phyloP scores from a whole-genome alignment of 2,113 vertebrate species.

The Alosa alosa region DNA sequence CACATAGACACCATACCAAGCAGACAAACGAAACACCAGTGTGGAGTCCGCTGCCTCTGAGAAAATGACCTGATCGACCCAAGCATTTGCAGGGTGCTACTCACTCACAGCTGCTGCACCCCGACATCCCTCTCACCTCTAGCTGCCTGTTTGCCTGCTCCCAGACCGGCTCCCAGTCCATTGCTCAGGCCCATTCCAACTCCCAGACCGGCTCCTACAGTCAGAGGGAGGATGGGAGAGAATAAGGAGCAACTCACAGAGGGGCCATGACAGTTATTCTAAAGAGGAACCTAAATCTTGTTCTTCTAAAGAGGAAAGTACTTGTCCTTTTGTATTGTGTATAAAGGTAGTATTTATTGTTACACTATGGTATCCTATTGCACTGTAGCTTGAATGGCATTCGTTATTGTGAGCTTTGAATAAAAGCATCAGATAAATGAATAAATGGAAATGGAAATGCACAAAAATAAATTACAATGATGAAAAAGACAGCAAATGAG shows the following conservation, averaged over 20 bases:
- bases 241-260: not conserved
- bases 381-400: no score
- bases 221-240: not conserved
- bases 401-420: no score
- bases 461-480: not conserved
- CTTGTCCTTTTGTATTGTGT: no score
- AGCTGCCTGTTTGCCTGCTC: slow-evolving; percentile 53
- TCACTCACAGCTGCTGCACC: not conserved
- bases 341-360: no score
- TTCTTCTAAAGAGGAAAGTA: not conserved
- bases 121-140: slow-evolving; percentile 38
- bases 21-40: not conserved
- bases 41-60: not conserved
- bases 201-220: slow-evolving; percentile 54
- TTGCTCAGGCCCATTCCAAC: slow-evolving; percentile 50
- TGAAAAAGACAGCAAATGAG: no score
- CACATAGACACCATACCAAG: slow-evolving; percentile 33
- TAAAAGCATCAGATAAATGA: no score
- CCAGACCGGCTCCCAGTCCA: slow-evolving; percentile 35
- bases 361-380: no score
- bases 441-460: not conserved
- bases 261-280: not conserved
- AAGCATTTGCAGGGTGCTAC: not conserved
- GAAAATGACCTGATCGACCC: not conserved
- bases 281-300: no score